phyloP scores from a whole-genome alignment of 2,113 vertebrate genomes.

The Hucho hucho region DNA sequence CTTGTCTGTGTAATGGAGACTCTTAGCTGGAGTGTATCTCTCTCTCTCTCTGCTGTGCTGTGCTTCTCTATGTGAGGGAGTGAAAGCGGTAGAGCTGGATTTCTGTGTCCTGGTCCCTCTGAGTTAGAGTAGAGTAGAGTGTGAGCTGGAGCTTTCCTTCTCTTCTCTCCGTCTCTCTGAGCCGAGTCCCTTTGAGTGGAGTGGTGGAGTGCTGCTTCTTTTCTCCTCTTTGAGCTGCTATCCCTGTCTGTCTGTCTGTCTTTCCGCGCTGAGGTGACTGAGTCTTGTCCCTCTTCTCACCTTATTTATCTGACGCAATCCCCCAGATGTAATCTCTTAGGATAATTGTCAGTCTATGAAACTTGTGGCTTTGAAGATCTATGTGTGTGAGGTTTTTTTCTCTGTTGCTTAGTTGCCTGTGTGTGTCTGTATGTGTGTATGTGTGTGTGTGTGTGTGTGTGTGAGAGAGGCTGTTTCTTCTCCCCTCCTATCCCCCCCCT shows the following conservation, averaged over 20 bases:
- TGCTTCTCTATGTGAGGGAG: constrained; percentile 47
- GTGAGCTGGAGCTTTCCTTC: constrained; percentile 50
- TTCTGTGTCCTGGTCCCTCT: constrained; percentile 53
- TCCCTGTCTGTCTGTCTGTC: constrained; percentile 23
- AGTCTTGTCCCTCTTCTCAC: constrained; percentile 75
- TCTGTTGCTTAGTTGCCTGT: constrained; percentile 16
- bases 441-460: too few relatives aligned
- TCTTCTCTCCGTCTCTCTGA: constrained; percentile 9
- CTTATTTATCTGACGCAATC: constrained; percentile 29
- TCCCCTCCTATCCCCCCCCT: constrained; percentile 7
- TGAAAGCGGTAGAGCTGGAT: constrained; percentile 35
- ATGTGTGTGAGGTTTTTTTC: constrained; percentile 40
- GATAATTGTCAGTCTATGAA: constrained; percentile 61
- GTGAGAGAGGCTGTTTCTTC: constrained; percentile 30
- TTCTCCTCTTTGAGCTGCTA: constrained; percentile 56
- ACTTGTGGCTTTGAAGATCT: constrained; percentile 76
- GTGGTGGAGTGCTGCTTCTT: constrained; percentile 21
- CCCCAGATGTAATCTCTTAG: too few relatives aligned
- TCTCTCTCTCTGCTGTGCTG: constrained; percentile 17
- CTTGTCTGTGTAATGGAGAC: constrained; percentile 59
- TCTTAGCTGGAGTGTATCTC: constrained; percentile 50
- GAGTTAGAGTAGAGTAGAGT: constrained; percentile 60
- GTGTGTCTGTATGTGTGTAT: constrained; percentile 2
- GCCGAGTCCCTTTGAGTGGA: too few relatives aligned
- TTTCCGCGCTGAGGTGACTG: constrained; percentile 61